Percentiles rank a stretch among this genome's conserved stretches.
These are phyloP conservation scores for Diaphora mendica DNA, from an alignment of 2,888 invertebrate genomes.

Conservation along the genomic window DNA sequence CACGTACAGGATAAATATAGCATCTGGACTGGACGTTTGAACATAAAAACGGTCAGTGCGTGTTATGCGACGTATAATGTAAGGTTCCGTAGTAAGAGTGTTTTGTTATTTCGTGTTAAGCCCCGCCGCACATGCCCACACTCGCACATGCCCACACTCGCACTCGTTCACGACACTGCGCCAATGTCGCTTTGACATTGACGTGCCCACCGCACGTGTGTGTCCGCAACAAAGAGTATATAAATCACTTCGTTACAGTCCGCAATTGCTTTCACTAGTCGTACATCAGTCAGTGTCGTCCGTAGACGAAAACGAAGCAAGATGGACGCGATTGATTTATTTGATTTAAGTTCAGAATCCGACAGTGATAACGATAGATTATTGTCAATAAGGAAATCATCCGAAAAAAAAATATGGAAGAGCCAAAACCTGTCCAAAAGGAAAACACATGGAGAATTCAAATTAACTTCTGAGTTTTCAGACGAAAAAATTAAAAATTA, in stretches of 20 bases:
- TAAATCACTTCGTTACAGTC: too few relatives aligned
- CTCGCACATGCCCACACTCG: slow-evolving; percentile 13
- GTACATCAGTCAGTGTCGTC: slow-evolving; percentile 13
- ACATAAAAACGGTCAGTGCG: too few relatives aligned
- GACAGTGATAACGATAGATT: slow-evolving; percentile 21
- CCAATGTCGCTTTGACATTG: slow-evolving; percentile 7
- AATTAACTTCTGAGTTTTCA: slow-evolving; percentile 21
- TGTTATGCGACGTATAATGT: too few relatives aligned
- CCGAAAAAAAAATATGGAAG: slow-evolving; percentile 22
- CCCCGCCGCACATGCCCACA: slow-evolving; percentile 13
- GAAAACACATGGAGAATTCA: slow-evolving; percentile 23
- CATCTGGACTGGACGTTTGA: too few relatives aligned
- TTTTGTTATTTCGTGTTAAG: too few relatives aligned
- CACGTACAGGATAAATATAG: too few relatives aligned
- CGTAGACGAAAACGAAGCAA: slow-evolving; percentile 22
- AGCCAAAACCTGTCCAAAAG: slow-evolving; percentile 21
- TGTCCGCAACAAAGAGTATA: too few relatives aligned
- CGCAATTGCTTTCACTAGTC: slow-evolving; percentile 18
- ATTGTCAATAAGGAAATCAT: slow-evolving; percentile 25
- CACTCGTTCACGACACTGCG: slow-evolving; percentile 9
- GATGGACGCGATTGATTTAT: slow-evolving; percentile 23
- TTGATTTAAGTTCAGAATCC: slow-evolving; percentile 19
- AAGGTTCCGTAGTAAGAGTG: too few relatives aligned
- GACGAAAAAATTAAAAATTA: slow-evolving; percentile 23
- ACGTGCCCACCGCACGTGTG: slow-evolving; percentile 5